phyloP scores from a whole-genome alignment of 2,113 vertebrate species.

The Ramphastos sulfuratus region DNA sequence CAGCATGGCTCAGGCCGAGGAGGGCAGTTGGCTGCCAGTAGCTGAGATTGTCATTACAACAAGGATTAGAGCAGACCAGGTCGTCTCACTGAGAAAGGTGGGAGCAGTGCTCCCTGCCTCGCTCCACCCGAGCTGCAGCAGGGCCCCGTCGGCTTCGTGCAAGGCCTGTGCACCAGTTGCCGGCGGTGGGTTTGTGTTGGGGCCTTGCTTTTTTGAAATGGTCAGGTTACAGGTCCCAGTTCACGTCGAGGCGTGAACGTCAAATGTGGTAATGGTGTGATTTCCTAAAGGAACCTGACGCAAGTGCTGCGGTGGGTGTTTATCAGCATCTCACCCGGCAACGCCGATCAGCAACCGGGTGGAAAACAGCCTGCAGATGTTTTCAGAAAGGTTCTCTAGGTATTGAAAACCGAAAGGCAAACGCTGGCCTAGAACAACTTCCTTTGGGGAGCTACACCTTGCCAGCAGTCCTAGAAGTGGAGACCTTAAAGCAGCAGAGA shows the following conservation, averaged over 20 bases:
- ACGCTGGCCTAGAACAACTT: not conserved
- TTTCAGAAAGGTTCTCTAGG: not conserved
- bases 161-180: accelerated
- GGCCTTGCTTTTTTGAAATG: not conserved
- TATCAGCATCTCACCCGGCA: not conserved
- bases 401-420: not conserved
- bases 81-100: accelerated
- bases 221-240: not conserved
- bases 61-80: accelerated
- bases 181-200: accelerated
- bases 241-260: accelerated
- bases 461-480: not conserved
- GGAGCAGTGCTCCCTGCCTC: not conserved
- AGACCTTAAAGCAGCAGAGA: not conserved
- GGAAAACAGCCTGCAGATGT: accelerated
- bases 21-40: accelerated
- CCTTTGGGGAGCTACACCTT: not conserved
- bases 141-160: accelerated
- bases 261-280: not conserved
- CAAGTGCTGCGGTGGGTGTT: not conserved
- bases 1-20: not conserved
- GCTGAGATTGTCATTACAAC: accelerated
- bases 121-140: accelerated
- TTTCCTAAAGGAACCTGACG: not conserved
- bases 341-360: not conserved